Percentiles rank a stretch among this genome's conserved stretches.
These are phyloP conservation scores for Auanema sp. DNA, from an alignment of 2,888 invertebrate genomes.

Conservation along the genomic window DNA sequence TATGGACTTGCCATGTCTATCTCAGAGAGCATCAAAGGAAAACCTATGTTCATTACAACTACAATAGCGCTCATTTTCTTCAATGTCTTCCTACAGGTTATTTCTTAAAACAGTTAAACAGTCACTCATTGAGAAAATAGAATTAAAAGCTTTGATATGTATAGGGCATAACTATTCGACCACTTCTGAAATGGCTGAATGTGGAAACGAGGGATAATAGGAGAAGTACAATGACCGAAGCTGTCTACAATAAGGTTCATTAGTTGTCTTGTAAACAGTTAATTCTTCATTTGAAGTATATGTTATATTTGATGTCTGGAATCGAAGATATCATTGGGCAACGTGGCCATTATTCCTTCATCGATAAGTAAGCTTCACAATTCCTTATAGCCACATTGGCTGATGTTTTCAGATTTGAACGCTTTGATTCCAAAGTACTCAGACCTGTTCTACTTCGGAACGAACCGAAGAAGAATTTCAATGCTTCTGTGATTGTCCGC, in stretches of 20 bases:
- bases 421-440: slow-evolving; percentile 54
- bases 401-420: slow-evolving; percentile 39
- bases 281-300: slow-evolving; percentile 73
- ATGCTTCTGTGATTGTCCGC: slow-evolving; percentile 53
- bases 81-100: slow-evolving; percentile 90
- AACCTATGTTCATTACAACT: slow-evolving; percentile 86
- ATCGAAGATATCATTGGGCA: slow-evolving; percentile 92
- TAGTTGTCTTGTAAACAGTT: not conserved
- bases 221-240: slow-evolving; percentile 92
- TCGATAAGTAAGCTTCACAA: slow-evolving; percentile 41
- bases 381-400: not conserved
- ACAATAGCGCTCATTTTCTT: slow-evolving; percentile 96
- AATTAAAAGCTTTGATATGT: slow-evolving; percentile 29
- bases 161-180: slow-evolving; percentile 92
- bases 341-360: slow-evolving; percentile 73
- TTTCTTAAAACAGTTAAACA: not conserved
- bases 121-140: no score
- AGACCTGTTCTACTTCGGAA: slow-evolving; percentile 51
- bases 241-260: slow-evolving; percentile 88
- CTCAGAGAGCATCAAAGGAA: slow-evolving; percentile 79
- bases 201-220: slow-evolving; percentile 86
- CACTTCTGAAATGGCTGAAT: slow-evolving; percentile 88
- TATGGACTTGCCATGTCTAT: slow-evolving; percentile 88
- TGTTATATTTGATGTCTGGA: slow-evolving; percentile 96
- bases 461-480: slow-evolving; percentile 44